phyloP scores from a whole-genome alignment of 2,888 invertebrate genomes.

The Euclidia mi region DNA sequence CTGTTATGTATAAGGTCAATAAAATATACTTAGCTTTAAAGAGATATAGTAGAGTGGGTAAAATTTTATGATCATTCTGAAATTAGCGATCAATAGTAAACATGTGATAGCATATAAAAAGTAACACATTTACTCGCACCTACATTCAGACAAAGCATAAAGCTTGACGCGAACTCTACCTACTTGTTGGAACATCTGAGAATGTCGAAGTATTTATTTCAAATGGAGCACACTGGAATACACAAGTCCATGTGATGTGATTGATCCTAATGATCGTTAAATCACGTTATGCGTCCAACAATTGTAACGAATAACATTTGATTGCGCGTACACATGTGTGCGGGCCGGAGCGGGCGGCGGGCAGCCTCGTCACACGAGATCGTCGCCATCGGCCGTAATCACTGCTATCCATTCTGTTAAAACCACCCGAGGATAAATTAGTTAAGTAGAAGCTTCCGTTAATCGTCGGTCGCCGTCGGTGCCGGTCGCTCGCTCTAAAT shows the following conservation, averaged over 20 bases:
- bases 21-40: too few relatives aligned
- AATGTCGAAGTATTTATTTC: conserved; percentile 6
- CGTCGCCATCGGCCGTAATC: conserved; percentile 83
- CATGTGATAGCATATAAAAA: too few relatives aligned
- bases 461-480: conserved; percentile 88
- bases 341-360: conserved; percentile 60
- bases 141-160: too few relatives aligned
- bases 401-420: conserved; percentile 91
- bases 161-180: too few relatives aligned
- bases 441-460: conserved; percentile 91
- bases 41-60: too few relatives aligned
- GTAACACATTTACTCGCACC: too few relatives aligned
- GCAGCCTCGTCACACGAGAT: conserved; percentile 77
- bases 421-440: conserved; percentile 90
- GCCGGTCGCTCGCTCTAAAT: conserved; percentile 87
- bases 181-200: background rate
- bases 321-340: conserved; percentile 59
- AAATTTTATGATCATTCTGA: too few relatives aligned
- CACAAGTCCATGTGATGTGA: conserved; percentile 49
- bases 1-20: background rate
- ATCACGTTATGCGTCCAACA: conserved; percentile 59
- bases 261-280: conserved; percentile 57
- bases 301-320: conserved; percentile 65
- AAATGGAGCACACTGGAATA: conserved; percentile 22
- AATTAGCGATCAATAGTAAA: too few relatives aligned